A percentile compares a stretch with the other conserved stretches of the same genome.
Evolutionary conservation across 92 coral and sea anemone species (phyloP).

Genomic region (Desmophyllum pertusum): DNA sequence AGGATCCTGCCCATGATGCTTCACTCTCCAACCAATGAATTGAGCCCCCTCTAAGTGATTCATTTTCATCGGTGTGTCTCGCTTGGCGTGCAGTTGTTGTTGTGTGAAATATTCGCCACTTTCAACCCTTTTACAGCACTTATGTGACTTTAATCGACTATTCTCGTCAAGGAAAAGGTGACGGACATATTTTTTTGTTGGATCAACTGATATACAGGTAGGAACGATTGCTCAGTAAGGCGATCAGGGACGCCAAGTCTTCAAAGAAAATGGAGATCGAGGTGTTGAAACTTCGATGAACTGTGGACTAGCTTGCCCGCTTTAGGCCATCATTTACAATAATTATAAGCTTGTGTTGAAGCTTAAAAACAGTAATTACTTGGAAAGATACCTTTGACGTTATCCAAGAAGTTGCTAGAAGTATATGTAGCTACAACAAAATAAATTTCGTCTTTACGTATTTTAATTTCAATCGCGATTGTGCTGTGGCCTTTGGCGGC

Average conservation of each 20-base stretch:
- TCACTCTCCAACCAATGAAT: not conserved
- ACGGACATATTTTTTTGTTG: constrained; percentile 37
- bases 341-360: not conserved
- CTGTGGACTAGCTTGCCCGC: constrained; percentile 19
- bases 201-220: constrained; percentile 45
- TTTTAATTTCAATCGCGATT: no score
- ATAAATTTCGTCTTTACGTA: not conserved
- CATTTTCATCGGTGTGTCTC: not conserved
- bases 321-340: not conserved
- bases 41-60: constrained; percentile 18
- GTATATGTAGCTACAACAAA: not conserved
- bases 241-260: constrained; percentile 43
- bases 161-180: constrained; percentile 35
- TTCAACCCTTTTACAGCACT: not conserved
- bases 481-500: not conserved
- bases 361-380: not conserved
- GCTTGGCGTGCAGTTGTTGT: constrained; percentile 6
- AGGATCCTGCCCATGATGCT: not conserved
- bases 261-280: constrained; percentile 25
- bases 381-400: not conserved
- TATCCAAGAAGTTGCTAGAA: no score
- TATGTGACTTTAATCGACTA: constrained; percentile 2
- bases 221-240: constrained; percentile 43
- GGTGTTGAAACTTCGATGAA: not conserved
- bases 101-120: not conserved